phyloP scores from a whole-genome alignment of 1,140 invertebrate species.

The Pentalonia nigronervosa region DNA sequence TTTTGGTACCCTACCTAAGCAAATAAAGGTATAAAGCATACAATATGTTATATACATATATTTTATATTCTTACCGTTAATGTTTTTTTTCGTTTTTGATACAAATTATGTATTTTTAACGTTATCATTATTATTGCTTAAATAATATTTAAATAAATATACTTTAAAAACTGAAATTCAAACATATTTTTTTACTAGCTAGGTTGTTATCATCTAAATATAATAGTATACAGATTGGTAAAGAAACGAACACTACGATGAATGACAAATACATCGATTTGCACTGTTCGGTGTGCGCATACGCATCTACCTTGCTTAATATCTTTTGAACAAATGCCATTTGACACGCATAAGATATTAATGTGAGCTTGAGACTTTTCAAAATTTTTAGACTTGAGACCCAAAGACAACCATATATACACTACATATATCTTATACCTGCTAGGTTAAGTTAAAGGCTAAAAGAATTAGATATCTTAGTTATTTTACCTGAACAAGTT shows the following conservation, averaged over 20 bases:
- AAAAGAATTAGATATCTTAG: not conserved
- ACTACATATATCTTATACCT: not conserved
- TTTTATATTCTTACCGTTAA: not conserved
- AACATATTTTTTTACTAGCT: not conserved
- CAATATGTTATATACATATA: not conserved
- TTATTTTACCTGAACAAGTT: not conserved
- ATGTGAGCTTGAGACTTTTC: not conserved
- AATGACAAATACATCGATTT: no score
- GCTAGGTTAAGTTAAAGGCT: not conserved
- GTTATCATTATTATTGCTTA: not conserved
- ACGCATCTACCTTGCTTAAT: not conserved
- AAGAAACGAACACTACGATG: not conserved
- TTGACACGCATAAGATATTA: not conserved
- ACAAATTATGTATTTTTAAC: not conserved
- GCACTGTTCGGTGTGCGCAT: not conserved
- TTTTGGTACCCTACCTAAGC: not conserved
- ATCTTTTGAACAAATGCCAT: not conserved
- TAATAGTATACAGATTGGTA: not conserved
- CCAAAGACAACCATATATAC: not conserved
- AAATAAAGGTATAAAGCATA: not conserved
- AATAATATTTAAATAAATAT: not conserved
- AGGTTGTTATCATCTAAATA: not conserved
- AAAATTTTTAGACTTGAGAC: not conserved
- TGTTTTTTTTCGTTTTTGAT: not conserved
- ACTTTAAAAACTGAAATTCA: not conserved